Base-by-base conservation (phyloP, 2,797 vertebrate species). In the Microctenopoma steveboyesi region DNA sequence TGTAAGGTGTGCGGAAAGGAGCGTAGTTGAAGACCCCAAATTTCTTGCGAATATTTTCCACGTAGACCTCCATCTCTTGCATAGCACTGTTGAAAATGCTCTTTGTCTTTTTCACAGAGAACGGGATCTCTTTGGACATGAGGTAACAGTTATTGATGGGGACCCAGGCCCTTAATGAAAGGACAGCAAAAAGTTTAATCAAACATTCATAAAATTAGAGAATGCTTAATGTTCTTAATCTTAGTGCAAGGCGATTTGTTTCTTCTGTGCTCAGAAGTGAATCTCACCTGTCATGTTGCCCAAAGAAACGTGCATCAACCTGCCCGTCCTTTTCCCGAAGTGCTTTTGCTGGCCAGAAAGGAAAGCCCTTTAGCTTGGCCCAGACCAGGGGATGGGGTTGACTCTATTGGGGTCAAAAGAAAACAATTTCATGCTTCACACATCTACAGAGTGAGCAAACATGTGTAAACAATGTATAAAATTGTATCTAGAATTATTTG, bases 81-180 rank as follows among this genome's bases (percentile, higher is more conserved):
- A 99, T 99, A 92, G 97, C 98, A 76, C 97, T 99, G 91, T 99
- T 99, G 89, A 99, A 99, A 92, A 99, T 99, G 94, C 98, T 98
- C 92, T 99, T 99, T 53, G 98, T 99, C 94, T 99, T 99, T 94
- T 99, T 99, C 86, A 99, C 98, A 85, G 98, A 99, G 94, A 99
- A 99, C 63, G 97, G 98, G 86, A 99, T 99, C 93, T 99, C 98
- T 95, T 99, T 99, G 89, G 98, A 99, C 98, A 99, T 99, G 94
- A 99, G 96, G 95, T 99, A 99, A 95, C 98, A 99, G 93, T 99
- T 99, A 93, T 98, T 99, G 88, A 99, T 96, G 64, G 98, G 98
- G 85, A 99, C 98, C 98, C 98, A 99, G 83, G 98, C 98, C 90
- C 98, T 99, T 86, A 0, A 54, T 71, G 84, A 68, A 92, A 42